These are phyloP conservation scores for Rhinatrema bivittatum DNA, from an alignment of 2,797 vertebrate species.

Conservation along the genomic window DNA sequence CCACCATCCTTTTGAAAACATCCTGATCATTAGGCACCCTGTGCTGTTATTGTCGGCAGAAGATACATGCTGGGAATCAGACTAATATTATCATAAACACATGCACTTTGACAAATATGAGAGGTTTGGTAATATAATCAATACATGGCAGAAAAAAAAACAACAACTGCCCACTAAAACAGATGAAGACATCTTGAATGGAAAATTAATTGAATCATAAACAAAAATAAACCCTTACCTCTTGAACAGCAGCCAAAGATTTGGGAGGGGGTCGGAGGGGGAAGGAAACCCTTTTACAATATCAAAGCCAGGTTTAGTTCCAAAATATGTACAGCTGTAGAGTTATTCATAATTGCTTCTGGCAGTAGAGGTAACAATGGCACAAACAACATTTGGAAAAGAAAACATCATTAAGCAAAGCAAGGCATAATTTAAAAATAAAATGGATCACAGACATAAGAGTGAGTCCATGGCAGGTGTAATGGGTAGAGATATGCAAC, in stretches of 20 bases:
- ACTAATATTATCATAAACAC: slow-evolving; percentile 17
- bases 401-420: slow-evolving; percentile 21
- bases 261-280: background rate
- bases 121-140: too few relatives aligned
- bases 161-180: slow-evolving; percentile 5
- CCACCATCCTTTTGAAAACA: slow-evolving; percentile 1
- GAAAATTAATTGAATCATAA: slow-evolving; percentile 8
- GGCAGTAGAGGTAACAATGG: slow-evolving; percentile 23
- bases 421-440: too few relatives aligned
- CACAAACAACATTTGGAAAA: slow-evolving; percentile 27
- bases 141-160: slow-evolving; percentile 29
- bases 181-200: too few relatives aligned
- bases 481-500: background rate
- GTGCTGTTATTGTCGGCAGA: slow-evolving; percentile 22
- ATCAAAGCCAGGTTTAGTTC: slow-evolving; percentile 8
- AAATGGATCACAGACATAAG: slow-evolving; percentile 6
- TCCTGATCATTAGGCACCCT: slow-evolving; percentile 12
- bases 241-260: slow-evolving; percentile 16
- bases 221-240: too few relatives aligned
- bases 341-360: slow-evolving; percentile 19
- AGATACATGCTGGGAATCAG: slow-evolving; percentile 10
- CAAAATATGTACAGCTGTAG: slow-evolving; percentile 20
- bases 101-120: slow-evolving; percentile 29
- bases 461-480: background rate
- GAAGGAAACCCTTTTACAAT: background rate